Evolutionary conservation across 1,140 invertebrate species (phyloP).

Genomic region (Chrysomallon squamiferum): DNA sequence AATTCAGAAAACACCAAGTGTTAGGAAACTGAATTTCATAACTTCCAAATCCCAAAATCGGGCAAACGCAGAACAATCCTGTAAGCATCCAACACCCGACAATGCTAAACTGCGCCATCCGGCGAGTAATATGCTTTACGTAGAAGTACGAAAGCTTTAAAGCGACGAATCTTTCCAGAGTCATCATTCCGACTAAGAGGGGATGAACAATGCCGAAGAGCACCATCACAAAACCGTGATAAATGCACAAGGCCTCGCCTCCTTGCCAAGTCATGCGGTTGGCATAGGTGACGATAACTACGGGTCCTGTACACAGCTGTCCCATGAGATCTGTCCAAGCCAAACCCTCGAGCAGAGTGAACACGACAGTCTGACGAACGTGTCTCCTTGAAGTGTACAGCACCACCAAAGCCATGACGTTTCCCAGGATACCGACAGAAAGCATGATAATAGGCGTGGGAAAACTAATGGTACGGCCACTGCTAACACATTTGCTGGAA

Average conservation of each 20-base stretch:
- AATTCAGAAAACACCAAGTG: conserved; percentile 65
- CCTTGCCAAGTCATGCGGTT: conserved; percentile 58
- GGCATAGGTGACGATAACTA: conserved; percentile 60
- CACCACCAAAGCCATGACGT: conserved; percentile 58
- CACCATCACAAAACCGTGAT: conserved; percentile 63
- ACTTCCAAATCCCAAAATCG: conserved; percentile 60
- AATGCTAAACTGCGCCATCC: conserved; percentile 48
- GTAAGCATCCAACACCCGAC: conserved; percentile 54
- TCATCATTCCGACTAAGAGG: conserved; percentile 61
- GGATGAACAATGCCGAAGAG: conserved; percentile 60
- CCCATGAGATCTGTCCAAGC: conserved; percentile 63
- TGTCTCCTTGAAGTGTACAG: conserved; percentile 49
- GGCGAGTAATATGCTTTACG: conserved; percentile 46
- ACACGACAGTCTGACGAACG: conserved; percentile 60
- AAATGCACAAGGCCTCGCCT: conserved; percentile 53
- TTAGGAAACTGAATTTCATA: conserved; percentile 61
- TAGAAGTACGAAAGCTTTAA: conserved; percentile 63
- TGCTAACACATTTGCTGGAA: conserved; percentile 17
- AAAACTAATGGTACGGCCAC: conserved; percentile 38
- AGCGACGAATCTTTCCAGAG: conserved; percentile 60
- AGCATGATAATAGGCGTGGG: conserved; percentile 49
- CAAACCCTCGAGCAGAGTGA: conserved; percentile 57
- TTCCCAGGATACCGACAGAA: conserved; percentile 54
- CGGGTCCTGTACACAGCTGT: conserved; percentile 57
- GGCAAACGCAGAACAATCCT: conserved; percentile 53